phyloP scores from a whole-genome alignment of 2,888 invertebrate genomes.

The Drosophila prostipennis region DNA sequence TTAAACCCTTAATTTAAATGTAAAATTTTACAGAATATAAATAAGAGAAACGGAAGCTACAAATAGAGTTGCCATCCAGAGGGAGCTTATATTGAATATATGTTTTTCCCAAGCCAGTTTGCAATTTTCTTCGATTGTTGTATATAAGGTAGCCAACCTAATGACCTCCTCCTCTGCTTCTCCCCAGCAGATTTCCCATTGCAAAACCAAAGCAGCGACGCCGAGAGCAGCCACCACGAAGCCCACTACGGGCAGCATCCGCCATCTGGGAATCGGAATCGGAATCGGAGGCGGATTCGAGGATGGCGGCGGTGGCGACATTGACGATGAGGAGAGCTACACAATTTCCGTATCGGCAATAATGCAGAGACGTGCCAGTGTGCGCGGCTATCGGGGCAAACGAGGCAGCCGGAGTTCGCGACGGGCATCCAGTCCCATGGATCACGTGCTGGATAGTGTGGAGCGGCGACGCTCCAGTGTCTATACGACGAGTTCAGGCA shows the following conservation, averaged over 20 bases:
- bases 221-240: constrained; percentile 51
- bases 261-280: constrained; percentile 18
- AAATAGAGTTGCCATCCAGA: too few species aligned
- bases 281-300: constrained; percentile 40
- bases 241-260: constrained; percentile 29
- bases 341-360: constrained; percentile 94
- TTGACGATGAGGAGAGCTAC: constrained; percentile 91
- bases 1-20: too few species aligned
- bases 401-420: constrained; percentile 85
- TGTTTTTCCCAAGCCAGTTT: too few species aligned
- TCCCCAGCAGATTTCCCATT: constrained; percentile 52
- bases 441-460: constrained; percentile 82
- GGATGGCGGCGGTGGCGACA: constrained; percentile 58
- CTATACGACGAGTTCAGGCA: constrained; percentile 94
- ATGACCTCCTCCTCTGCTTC: background rate
- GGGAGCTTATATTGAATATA: too few species aligned
- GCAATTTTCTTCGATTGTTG: background rate
- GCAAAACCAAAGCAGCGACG: constrained; percentile 61
- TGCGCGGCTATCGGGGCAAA: constrained; percentile 88
- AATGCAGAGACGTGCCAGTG: constrained; percentile 91
- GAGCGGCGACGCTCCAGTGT: constrained; percentile 89
- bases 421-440: constrained; percentile 86
- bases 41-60: too few species aligned
- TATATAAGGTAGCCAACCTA: background rate
- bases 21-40: too few species aligned